Conservation (phyloP, 2,888 invertebrate genomes). For the Drosophila kambysellisi region DNA sequence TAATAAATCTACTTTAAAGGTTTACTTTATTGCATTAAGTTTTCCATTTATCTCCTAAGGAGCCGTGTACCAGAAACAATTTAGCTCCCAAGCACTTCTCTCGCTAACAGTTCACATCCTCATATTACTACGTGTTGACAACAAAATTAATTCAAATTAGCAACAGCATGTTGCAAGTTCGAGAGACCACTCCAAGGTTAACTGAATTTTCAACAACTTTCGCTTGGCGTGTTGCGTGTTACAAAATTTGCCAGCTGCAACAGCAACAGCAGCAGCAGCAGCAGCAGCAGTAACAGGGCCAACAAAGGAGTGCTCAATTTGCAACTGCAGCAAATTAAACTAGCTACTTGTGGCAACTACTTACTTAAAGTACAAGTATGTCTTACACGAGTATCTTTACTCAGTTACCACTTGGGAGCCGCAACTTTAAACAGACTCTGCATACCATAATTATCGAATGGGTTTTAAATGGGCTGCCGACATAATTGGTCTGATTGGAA, state of each 20-base stretch:
- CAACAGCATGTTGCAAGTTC: constrained; percentile 43
- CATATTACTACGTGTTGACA: constrained; percentile 74
- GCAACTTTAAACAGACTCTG: constrained; percentile 23
- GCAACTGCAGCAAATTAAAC: constrained; percentile 52
- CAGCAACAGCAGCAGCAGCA: constrained; percentile 21
- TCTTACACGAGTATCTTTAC: constrained; percentile 7
- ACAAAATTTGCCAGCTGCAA: constrained; percentile 50
- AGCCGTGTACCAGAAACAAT: constrained; percentile 1
- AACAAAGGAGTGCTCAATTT: constrained; percentile 54
- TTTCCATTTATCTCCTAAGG: constrained; percentile 17
- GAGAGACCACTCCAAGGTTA: constrained; percentile 51
- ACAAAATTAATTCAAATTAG: constrained; percentile 79
- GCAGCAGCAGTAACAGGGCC: constrained; percentile 24
- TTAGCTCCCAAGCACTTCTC: not conserved
- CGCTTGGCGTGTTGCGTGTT: constrained; percentile 68
- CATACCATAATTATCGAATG: constrained; percentile 66
- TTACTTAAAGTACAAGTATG: constrained; percentile 40
- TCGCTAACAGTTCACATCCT: constrained; percentile 71
- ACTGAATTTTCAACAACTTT: constrained; percentile 75
- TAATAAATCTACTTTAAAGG: not conserved
- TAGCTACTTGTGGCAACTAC: constrained; percentile 53
- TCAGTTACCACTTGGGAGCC: constrained; percentile 14
- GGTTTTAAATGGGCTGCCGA: constrained; percentile 70
- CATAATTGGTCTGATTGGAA: constrained; percentile 70
- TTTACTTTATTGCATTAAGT: constrained; percentile 3